Conservation (phyloP, 1,140 invertebrate genomes). For the Lordiphosa collinella region DNA sequence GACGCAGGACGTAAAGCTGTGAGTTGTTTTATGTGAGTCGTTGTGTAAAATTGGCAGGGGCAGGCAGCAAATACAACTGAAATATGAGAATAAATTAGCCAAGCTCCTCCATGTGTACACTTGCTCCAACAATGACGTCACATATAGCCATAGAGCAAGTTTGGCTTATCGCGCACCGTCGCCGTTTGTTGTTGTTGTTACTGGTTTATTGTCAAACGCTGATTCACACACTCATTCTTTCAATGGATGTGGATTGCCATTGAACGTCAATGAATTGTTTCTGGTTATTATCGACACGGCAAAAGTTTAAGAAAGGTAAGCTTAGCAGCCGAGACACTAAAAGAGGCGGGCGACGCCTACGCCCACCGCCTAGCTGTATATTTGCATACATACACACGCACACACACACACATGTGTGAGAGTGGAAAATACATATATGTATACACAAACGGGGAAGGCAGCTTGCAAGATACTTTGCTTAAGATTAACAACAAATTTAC, state of each 20-base stretch:
- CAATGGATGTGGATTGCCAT: conserved; percentile 29
- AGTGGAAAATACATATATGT: conserved; percentile 1
- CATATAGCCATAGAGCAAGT: conserved; percentile 39
- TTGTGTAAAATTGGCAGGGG: conserved; percentile 46
- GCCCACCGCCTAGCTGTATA: conserved; percentile 29
- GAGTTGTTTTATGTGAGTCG: conserved; percentile 14
- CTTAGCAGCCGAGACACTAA: conserved; percentile 22
- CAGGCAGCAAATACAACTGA: conserved; percentile 34
- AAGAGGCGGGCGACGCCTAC: conserved; percentile 35
- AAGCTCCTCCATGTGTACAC: conserved; percentile 26
- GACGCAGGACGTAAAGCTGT: conserved; percentile 30
- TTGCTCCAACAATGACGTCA: conserved; percentile 52
- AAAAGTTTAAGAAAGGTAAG: conserved; percentile 44
- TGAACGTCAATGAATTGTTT: conserved; percentile 37
- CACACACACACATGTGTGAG: background rate
- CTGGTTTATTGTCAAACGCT: conserved; percentile 1
- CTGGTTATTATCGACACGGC: conserved; percentile 21
- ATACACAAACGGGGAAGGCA: background rate
- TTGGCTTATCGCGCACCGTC: conserved; percentile 27
- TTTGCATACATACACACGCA: conserved; percentile 14
- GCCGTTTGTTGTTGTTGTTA: conserved; percentile 2
- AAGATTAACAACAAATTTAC: background rate
- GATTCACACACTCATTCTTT: conserved; percentile 24
- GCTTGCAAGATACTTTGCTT: background rate
- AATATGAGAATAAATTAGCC: conserved; percentile 60